Evolutionary conservation across 2,797 vertebrate species (phyloP).

Genomic region (Lacerta viridis): DNA sequence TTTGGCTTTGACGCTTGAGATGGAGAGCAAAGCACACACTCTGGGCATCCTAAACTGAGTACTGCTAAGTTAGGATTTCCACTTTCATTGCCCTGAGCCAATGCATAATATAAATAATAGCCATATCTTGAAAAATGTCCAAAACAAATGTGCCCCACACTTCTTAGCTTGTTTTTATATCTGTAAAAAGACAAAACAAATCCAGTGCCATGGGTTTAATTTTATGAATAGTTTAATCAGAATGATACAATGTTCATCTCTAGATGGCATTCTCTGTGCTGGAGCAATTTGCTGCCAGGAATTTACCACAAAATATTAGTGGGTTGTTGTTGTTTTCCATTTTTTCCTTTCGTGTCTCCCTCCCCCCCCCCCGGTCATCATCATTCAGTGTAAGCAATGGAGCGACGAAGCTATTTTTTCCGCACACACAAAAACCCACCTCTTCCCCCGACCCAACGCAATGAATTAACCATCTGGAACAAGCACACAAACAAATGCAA

Average conservation of each 20-base stretch:
- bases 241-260: constrained; percentile 59
- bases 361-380: not conserved
- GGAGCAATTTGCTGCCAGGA: constrained; percentile 54
- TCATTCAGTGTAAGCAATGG: constrained; percentile 54
- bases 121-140: constrained; percentile 67
- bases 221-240: constrained; percentile 66
- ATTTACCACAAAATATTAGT: constrained; percentile 39
- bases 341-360: not conserved
- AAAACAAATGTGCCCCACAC: constrained; percentile 54
- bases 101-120: constrained; percentile 64
- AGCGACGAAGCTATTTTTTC: constrained; percentile 26
- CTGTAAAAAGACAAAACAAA: constrained; percentile 39
- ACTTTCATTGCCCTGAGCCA: constrained; percentile 58
- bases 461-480: constrained; percentile 68
- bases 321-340: constrained; percentile 40
- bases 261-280: constrained; percentile 39
- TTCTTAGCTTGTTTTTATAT: constrained; percentile 61
- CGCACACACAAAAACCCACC: too few relatives aligned
- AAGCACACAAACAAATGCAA: constrained; percentile 62
- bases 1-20: constrained; percentile 42
- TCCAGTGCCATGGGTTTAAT: constrained; percentile 63
- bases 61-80: constrained; percentile 47
- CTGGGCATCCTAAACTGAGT: constrained; percentile 28
- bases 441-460: not conserved
- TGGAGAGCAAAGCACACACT: constrained; percentile 38